Conservation (phyloP, 2,113 vertebrate genomes). For the Mohoua ochrocephala region DNA sequence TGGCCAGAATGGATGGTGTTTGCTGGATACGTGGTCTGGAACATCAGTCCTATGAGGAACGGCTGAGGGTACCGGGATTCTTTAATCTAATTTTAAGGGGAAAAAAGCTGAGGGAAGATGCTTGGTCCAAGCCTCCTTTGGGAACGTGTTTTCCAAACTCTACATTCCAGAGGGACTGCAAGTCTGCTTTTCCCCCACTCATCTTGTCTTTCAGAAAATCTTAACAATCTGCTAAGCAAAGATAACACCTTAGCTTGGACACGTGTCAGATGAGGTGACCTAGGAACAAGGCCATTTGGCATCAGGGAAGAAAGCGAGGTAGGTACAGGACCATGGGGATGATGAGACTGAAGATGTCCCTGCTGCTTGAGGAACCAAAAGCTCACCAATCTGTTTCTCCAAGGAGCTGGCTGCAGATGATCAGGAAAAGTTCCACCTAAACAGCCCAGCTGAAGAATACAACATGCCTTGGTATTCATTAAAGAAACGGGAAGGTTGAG, state of each 20-base stretch:
- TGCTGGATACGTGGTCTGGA: background rate
- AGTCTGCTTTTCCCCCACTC: background rate
- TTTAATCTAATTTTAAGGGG: background rate
- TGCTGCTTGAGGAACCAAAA: background rate
- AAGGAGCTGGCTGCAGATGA: background rate
- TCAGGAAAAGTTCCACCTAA: background rate
- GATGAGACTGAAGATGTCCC: background rate
- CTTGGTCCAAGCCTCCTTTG: background rate
- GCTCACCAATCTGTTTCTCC: background rate
- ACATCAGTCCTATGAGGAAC: background rate
- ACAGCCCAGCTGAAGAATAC: rapidly evolving
- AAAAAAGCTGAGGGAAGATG: background rate
- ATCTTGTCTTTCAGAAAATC: background rate
- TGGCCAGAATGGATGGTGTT: background rate
- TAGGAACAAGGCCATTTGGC: background rate
- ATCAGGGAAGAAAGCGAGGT: background rate
- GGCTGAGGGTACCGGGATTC: background rate
- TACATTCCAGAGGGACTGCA: background rate
- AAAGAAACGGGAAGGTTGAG: background rate
- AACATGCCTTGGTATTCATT: background rate
- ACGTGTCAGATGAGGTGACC: rapidly evolving
- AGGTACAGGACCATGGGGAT: background rate
- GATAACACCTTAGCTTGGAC: background rate
- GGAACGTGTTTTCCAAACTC: rapidly evolving
- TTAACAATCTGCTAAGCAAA: background rate